These are phyloP conservation scores for Mustela lutreola DNA, from an alignment of 2,113 vertebrate genomes.

Conservation along the genomic window DNA sequence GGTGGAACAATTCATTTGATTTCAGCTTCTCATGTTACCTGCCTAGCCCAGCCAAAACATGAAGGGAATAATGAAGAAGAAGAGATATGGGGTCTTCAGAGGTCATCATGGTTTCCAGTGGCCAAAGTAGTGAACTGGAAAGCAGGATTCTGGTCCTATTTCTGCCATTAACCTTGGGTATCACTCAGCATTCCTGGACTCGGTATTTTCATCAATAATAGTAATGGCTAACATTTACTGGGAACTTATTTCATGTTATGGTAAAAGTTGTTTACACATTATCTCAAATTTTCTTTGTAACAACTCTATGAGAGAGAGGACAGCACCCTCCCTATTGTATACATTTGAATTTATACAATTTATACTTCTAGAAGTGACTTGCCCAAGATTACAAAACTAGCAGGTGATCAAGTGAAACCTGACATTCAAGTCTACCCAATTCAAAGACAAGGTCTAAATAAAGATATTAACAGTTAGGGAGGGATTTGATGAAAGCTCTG, in stretches of 20 bases:
- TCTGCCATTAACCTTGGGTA: neutral
- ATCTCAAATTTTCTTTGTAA: neutral
- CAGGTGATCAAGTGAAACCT: neutral
- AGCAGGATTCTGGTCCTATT: neutral
- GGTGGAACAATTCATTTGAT: neutral
- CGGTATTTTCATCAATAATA: neutral
- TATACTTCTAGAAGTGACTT: neutral
- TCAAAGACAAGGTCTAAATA: constrained; percentile 24
- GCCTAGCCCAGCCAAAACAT: neutral
- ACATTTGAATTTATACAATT: neutral
- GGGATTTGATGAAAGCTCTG: neutral
- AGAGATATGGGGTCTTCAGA: neutral
- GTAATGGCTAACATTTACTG: neutral
- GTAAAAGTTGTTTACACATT: neutral
- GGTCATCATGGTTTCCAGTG: neutral
- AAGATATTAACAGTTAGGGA: neutral
- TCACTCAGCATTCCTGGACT: neutral
- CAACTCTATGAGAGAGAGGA: neutral
- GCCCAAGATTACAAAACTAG: neutral
- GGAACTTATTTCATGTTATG: neutral
- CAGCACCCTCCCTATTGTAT: neutral
- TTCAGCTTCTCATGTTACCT: neutral
- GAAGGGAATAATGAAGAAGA: neutral
- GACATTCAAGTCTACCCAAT: neutral
- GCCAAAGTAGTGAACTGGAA: neutral